Percentiles rank a stretch among this genome's conserved stretches.
Conservation (phyloP, 1,140 invertebrate species). For the Cydia fagiglandana region DNA sequence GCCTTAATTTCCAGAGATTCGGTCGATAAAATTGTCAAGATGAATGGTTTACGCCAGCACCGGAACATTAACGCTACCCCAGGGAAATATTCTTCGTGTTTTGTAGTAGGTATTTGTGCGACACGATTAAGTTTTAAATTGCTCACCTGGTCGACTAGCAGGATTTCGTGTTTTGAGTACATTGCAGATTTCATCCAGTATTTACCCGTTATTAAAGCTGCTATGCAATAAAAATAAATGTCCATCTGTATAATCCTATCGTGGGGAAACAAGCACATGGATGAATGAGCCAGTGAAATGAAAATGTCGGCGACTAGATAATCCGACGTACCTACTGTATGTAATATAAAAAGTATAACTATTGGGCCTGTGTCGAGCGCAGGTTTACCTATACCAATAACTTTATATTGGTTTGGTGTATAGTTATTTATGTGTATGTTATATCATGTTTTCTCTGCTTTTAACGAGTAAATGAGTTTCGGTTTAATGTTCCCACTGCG, state of each 20-base stretch:
- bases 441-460: background rate
- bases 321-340: background rate
- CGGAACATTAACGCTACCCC: constrained; percentile 71
- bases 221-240: constrained; percentile 27
- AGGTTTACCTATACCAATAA: background rate
- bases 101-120: constrained; percentile 62
- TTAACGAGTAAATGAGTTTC: too few species aligned
- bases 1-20: constrained; percentile 75
- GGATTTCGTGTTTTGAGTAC: constrained; percentile 21
- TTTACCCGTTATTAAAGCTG: constrained; percentile 12
- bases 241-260: constrained; percentile 23
- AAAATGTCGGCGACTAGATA: constrained; percentile 32
- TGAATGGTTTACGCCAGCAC: constrained; percentile 65
- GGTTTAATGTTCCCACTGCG: too few species aligned
- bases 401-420: background rate
- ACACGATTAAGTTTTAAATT: constrained; percentile 32
- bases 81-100: constrained; percentile 72
- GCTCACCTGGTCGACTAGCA: constrained; percentile 24
- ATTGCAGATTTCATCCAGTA: constrained; percentile 19
- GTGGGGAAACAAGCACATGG: constrained; percentile 19
- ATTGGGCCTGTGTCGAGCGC: background rate
- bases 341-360: background rate
- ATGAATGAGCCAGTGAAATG: constrained; percentile 25
- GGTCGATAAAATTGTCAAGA: constrained; percentile 49
- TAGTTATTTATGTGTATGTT: background rate